Evolutionary conservation across 2,888 invertebrate species (phyloP).

Genomic region (Unio delphinus): DNA sequence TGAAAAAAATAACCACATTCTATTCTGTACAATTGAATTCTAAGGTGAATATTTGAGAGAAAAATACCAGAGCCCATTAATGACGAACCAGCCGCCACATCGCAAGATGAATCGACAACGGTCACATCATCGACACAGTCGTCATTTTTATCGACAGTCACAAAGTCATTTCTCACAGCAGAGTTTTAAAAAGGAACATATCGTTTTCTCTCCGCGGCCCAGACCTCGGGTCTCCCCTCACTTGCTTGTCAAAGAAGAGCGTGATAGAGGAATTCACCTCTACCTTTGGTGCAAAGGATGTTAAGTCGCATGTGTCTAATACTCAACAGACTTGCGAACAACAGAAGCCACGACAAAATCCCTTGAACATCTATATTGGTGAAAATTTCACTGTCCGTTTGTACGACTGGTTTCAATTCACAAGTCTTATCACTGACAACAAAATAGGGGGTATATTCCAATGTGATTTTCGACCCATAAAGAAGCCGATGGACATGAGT

Average conservation of each 20-base stretch:
- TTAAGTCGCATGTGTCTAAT: neutral
- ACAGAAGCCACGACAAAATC: conserved; percentile 22
- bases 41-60: too few species aligned
- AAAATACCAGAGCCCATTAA: neutral
- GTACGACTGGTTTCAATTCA: conserved; percentile 49
- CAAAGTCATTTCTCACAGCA: conserved; percentile 10
- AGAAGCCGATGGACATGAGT: conserved; percentile 45
- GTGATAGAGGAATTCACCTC: conserved; percentile 17
- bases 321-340: conserved; percentile 3
- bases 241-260: conserved; percentile 41
- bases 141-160: conserved; percentile 3
- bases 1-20: too few species aligned
- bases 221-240: conserved; percentile 28
- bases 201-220: conserved; percentile 30
- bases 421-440: conserved; percentile 44
- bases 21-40: too few species aligned
- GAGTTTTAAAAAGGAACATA: conserved; percentile 11
- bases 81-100: neutral
- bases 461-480: conserved; percentile 49
- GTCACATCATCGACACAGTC: conserved; percentile 3
- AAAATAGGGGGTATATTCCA: conserved; percentile 45
- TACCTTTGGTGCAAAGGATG: conserved; percentile 7
- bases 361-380: conserved; percentile 51
- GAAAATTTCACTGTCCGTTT: conserved; percentile 55
- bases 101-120: conserved; percentile 5